These are phyloP conservation scores for Apostichopus leukothele DNA, from an alignment of 53 echinoderm and acorn worm genomes.

Conservation along the genomic window DNA sequence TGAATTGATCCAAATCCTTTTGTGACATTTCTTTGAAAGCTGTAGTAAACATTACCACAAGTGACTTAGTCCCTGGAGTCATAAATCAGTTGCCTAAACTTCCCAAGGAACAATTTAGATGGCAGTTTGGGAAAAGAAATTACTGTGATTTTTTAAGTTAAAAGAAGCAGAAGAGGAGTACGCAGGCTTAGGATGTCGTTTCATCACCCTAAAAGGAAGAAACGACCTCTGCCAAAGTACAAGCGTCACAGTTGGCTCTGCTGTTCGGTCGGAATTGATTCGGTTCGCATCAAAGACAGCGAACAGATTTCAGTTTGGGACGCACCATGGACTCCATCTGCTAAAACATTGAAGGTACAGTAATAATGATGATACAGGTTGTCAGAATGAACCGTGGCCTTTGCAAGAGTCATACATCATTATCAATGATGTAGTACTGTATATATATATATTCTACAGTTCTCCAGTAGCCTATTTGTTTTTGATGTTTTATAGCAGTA, in stretches of 20 bases:
- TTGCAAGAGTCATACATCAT: background rate
- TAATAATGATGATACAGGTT: background rate
- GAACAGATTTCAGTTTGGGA: constrained; percentile 53
- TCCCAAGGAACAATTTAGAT: background rate
- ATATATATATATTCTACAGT: background rate
- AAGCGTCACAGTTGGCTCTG: constrained; percentile 69
- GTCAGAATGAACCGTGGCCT: background rate
- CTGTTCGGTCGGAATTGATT: constrained; percentile 70
- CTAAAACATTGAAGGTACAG: constrained; percentile 19
- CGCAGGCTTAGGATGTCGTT: constrained; percentile 1
- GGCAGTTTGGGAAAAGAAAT: background rate
- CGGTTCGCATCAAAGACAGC: constrained; percentile 54
- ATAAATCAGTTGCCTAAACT: background rate
- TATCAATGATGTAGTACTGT: background rate
- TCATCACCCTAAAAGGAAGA: constrained; percentile 5
- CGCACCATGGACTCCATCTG: constrained; percentile 57
- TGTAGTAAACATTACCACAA: background rate
- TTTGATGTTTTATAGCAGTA: background rate
- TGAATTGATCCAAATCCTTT: too few species aligned
- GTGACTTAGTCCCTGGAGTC: background rate
- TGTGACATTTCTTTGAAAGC: too few species aligned
- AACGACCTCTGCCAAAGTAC: constrained; percentile 43
- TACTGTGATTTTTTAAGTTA: background rate
- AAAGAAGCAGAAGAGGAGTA: background rate
- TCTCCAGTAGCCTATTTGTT: background rate